phyloP scores from a whole-genome alignment of 2,888 invertebrate species.

The Hydriomena furcata region DNA sequence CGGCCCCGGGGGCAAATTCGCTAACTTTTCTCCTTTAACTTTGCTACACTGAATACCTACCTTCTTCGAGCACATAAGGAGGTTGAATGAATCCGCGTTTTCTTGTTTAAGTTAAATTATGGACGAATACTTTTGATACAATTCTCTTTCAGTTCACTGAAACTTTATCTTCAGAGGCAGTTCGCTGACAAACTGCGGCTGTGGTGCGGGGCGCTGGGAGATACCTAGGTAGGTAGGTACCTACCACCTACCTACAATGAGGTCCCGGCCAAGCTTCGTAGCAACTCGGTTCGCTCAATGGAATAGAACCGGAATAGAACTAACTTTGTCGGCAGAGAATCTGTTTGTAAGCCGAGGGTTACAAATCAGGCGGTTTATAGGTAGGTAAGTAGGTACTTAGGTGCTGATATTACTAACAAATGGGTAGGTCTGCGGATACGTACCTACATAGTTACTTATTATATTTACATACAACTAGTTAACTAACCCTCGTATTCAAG shows the following conservation, averaged over 20 bases:
- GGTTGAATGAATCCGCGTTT: conserved; percentile 76
- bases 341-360: not conserved
- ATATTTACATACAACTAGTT: too few species aligned
- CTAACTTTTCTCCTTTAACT: conserved; percentile 79
- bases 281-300: conserved; percentile 39
- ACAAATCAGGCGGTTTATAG: conserved; percentile 4
- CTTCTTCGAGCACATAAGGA: conserved; percentile 80
- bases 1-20: conserved; percentile 76
- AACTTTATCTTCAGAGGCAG: conserved; percentile 19
- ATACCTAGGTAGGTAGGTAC: conserved; percentile 11
- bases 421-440: too few species aligned
- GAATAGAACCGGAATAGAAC: conserved; percentile 45
- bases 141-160: conserved; percentile 40
- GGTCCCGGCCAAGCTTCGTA: conserved; percentile 17
- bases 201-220: too few species aligned
- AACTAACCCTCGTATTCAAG: too few species aligned
- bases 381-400: not conserved
- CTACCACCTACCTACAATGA: too few species aligned
- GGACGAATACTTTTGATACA: conserved; percentile 64
- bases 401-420: too few species aligned
- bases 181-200: conserved; percentile 7
- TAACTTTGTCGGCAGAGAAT: conserved; percentile 32
- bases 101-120: conserved; percentile 75
- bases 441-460: too few species aligned
- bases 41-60: conserved; percentile 76